A percentile compares a stretch with the other conserved stretches of the same genome.
phyloP scores from a whole-genome alignment of 1,140 invertebrate species.

The Kradibia gibbosae region DNA sequence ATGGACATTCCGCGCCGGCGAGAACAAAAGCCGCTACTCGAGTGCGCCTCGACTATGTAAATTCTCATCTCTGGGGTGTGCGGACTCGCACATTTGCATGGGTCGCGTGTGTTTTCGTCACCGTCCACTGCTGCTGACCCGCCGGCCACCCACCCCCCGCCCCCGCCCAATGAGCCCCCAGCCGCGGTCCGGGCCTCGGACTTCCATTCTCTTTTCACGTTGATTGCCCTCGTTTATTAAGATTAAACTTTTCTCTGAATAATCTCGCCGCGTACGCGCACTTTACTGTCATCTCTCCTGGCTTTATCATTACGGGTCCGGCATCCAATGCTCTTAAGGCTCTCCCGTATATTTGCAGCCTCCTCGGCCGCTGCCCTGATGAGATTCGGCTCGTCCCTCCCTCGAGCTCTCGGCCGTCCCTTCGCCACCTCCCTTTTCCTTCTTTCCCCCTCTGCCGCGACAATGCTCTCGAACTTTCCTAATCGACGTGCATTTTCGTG shows the following conservation, averaged over 20 bases:
- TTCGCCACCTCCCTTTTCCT: background rate
- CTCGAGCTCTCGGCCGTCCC: too few species aligned
- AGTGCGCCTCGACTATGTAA: conserved; percentile 63
- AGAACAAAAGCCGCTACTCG: conserved; percentile 62
- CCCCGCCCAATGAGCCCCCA: background rate
- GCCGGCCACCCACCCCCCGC: conserved; percentile 49
- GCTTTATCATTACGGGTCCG: background rate
- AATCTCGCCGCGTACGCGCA: conserved; percentile 60
- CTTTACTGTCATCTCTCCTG: conserved; percentile 34
- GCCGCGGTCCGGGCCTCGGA: background rate
- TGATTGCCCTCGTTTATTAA: conserved; percentile 74
- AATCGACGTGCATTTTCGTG: background rate
- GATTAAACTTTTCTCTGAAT: conserved; percentile 72
- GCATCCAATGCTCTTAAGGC: background rate
- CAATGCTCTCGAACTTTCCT: background rate
- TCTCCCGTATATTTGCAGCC: conserved; percentile 28
- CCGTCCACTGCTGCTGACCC: background rate
- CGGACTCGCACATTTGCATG: conserved; percentile 67
- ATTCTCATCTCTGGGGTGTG: conserved; percentile 60
- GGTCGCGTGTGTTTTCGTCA: conserved; percentile 67
- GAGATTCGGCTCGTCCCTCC: conserved; percentile 1
- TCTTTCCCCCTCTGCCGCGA: background rate
- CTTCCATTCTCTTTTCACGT: conserved; percentile 48
- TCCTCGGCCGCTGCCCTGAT: background rate
- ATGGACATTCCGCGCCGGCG: conserved; percentile 65